Base-by-base conservation (phyloP, 1,140 invertebrate genomes). In the Lanistes nyassanus region DNA sequence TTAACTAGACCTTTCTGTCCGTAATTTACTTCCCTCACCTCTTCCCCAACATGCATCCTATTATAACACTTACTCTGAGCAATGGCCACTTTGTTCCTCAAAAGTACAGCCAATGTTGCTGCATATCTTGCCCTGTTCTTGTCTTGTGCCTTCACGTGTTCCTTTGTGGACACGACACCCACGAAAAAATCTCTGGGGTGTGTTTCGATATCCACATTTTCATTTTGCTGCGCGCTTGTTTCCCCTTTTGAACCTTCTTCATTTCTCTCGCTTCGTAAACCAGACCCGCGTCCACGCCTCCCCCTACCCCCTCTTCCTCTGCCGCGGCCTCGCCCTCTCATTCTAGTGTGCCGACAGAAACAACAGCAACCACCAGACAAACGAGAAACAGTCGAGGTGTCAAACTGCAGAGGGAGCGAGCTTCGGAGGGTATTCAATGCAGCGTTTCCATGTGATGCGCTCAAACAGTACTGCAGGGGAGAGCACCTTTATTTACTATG, bases 111-210 rank as follows among this genome's bases (percentile, higher is more conserved):
- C 73, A 89, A 77, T 0, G 80, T 82, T 11, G 88, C 86, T 36
- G 82, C 79, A 73, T 89, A 89, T 69, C 83, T 80, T 21, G 81
- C 71, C 26, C 79, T 75, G 77, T 89, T 86, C 56, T 81, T 68
- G 3, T 81, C 76, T 68, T 89, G 88, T 1, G 82, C 88, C 5
- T 82, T 78, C 70, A 81, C 80, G 72, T 89, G 88, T 31, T 87
- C 81, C n/a, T 82, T 80, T 26, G 80, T 73, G 0, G 81, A 73
- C 2, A 79, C 82, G 75, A 77, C 85, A 34, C 82, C 82, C 0
- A 82, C 79, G 72, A 86, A 87, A 60, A 80, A 86, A 19, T 58
- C 73, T 37, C 83, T 80, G 0, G 85, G 79, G 58, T 86, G 80
- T 16, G 76, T 79, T 23, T 83, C 82, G 9, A 86, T 77, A 66